Base-by-base conservation (phyloP, 2,888 invertebrate species). In the Ophion ellenae region DNA sequence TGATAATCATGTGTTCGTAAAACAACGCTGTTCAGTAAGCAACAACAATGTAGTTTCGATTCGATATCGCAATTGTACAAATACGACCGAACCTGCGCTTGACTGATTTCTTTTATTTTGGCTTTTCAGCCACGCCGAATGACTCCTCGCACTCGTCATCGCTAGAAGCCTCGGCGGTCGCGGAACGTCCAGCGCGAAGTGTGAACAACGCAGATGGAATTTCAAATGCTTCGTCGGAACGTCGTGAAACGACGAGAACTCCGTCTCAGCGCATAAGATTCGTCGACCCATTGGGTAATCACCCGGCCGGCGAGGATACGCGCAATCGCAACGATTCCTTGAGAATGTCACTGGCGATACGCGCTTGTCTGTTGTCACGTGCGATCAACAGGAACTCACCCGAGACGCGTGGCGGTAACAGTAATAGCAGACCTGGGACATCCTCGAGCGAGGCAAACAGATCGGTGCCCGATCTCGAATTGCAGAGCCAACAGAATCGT, bases 401-500 rank as follows among this genome's bases (percentile, higher is more conserved):
- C n/a, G 81, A 85, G 1, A 1, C 76, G 40, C 70, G 71, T 47
- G 47, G 47, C 14, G 14, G 1, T 14, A 47, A 47, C 40, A 14
- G 40, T 28, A 77, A 47, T 36, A 78, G 45, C 64, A 47, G 85
- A 67, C 20, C 53, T 40, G 24, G 28, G 10, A 40, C 67, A 63
- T 79, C 87, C 17, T 86, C 85, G 10, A 84, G 73, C 28, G 89
- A 89, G 32, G 69, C 85, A 2, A 90, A 87, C 36, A 84, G 90
- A 70, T 88, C 88, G 3, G 86, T 87, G n/a, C 86, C 87, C 36
- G 87, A 90, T 71, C 69, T 88, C 20, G 86, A 88, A 24, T 73
- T 83, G 11, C 89, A 88, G 45, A 89, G 57, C 81, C 89, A 89
- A 61, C 89, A 88, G 63, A 88, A 87, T 74, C 86, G 89, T 75